Conservation (phyloP, 2,113 vertebrate species). For the Myanophis thanlyinensis region DNA sequence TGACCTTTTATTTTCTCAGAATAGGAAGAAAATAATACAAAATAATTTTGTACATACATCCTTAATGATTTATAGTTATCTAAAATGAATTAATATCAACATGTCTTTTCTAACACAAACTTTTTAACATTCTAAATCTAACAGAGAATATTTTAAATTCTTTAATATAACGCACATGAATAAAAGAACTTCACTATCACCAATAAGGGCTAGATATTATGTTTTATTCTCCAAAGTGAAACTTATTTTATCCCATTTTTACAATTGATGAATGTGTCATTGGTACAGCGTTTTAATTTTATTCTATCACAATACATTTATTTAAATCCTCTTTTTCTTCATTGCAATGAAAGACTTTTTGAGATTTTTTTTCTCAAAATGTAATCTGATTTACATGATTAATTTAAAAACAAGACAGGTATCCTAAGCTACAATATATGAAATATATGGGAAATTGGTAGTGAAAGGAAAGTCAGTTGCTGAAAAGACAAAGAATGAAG, state of each 20-base stretch:
- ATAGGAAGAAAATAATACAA: constrained; percentile 3
- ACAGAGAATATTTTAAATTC: constrained; percentile 9
- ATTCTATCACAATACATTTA: background rate
- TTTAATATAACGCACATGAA: background rate
- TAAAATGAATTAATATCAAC: background rate
- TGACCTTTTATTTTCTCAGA: background rate
- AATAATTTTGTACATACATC: background rate
- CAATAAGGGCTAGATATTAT: constrained; percentile 6
- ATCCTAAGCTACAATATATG: background rate
- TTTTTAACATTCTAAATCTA: constrained; percentile 4
- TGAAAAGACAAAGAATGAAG: too few relatives aligned
- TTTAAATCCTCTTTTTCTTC: background rate
- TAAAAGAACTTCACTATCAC: background rate
- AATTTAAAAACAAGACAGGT: background rate
- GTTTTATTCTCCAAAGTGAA: constrained; percentile 14
- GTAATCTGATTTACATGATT: background rate
- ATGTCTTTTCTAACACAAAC: constrained; percentile 1
- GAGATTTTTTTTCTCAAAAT: background rate
- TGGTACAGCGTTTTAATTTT: background rate
- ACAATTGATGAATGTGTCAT: constrained; percentile 10
- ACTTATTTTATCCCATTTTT: constrained; percentile 16
- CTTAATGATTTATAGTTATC: constrained; percentile 27
- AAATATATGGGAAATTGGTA: background rate
- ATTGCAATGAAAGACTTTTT: background rate
- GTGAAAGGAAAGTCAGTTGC: too few relatives aligned